Percentiles rank a stretch among this genome's conserved stretches.
Conservation (phyloP, 2,113 vertebrate genomes). For the Pitta sordida region DNA sequence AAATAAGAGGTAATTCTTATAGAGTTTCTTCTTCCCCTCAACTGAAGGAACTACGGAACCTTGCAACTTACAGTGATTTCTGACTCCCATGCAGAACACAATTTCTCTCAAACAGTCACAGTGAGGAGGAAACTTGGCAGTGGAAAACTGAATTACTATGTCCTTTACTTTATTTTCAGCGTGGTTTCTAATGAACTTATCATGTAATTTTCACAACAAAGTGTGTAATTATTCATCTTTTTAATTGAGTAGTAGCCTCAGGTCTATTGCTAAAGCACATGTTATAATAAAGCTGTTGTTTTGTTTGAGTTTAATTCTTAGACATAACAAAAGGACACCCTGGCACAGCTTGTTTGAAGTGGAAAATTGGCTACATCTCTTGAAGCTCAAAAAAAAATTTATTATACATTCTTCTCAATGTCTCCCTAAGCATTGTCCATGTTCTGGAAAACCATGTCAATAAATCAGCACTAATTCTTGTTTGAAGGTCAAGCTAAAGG, state of each 20-base stretch:
- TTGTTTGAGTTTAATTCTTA: conserved; percentile 48
- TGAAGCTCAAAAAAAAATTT: conserved; percentile 25
- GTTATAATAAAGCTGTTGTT: neutral
- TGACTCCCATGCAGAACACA: neutral
- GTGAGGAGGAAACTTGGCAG: neutral
- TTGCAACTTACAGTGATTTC: neutral
- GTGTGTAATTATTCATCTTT: conserved; percentile 44
- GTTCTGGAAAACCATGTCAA: neutral
- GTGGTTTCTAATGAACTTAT: conserved; percentile 34
- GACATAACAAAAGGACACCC: conserved; percentile 30
- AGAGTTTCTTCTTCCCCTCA: neutral
- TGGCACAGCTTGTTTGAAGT: conserved; percentile 19
- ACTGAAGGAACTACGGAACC: neutral
- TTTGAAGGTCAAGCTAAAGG: conserved; percentile 31
- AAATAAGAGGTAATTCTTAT: neutral
- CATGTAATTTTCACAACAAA: conserved; percentile 48
- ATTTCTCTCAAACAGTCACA: neutral
- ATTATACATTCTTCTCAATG: neutral
- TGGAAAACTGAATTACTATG: conserved; percentile 29
- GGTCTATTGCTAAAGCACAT: conserved; percentile 18
- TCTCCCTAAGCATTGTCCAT: conserved; percentile 24
- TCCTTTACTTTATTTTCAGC: conserved; percentile 26
- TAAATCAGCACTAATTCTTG: conserved; percentile 18
- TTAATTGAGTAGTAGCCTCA: conserved; percentile 23
- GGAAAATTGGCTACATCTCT: conserved; percentile 32